phyloP scores from a whole-genome alignment of 2,113 vertebrate species.

The Amblyornis subalaris region DNA sequence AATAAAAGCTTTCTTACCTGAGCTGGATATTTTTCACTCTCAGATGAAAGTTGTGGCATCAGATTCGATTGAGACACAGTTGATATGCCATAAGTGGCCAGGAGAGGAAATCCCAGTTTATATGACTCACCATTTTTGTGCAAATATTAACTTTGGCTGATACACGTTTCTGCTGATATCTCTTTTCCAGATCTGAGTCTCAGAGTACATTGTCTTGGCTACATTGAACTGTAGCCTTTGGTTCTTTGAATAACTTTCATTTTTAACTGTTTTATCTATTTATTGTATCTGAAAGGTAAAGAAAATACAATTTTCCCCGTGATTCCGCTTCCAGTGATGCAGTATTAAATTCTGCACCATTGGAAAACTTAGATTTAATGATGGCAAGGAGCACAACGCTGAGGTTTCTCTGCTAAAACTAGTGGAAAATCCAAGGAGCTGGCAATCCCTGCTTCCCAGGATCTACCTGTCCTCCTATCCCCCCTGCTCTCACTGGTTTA shows the following conservation, averaged over 20 bases:
- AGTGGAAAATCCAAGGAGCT: not conserved
- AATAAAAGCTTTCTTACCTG: not conserved
- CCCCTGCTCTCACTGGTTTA: not conserved
- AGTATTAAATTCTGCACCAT: not conserved
- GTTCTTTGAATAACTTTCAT: conserved; percentile 17
- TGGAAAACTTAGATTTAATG: not conserved
- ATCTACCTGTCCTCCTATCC: not conserved
- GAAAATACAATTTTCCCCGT: not conserved
- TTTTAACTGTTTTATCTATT: conserved; percentile 33
- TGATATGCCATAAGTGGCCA: conserved; percentile 41
- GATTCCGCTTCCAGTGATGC: not conserved
- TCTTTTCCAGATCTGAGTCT: conserved; percentile 77
- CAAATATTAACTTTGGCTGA: conserved; percentile 86
- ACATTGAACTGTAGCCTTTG: not conserved
- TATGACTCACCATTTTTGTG: conserved; percentile 79
- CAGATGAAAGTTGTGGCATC: conserved; percentile 48
- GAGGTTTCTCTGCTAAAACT: not conserved
- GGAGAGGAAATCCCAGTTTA: conserved; percentile 74
- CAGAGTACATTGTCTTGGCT: conserved; percentile 16
- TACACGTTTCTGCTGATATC: conserved; percentile 64
- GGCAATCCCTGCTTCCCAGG: not conserved
- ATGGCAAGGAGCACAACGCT: not conserved
- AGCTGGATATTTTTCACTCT: not conserved
- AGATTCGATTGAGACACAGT: conserved; percentile 49
- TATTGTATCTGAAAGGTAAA: conserved; percentile 16